Conservation (phyloP, 1,140 invertebrate genomes). For the Schlechtendalia chinensis region DNA sequence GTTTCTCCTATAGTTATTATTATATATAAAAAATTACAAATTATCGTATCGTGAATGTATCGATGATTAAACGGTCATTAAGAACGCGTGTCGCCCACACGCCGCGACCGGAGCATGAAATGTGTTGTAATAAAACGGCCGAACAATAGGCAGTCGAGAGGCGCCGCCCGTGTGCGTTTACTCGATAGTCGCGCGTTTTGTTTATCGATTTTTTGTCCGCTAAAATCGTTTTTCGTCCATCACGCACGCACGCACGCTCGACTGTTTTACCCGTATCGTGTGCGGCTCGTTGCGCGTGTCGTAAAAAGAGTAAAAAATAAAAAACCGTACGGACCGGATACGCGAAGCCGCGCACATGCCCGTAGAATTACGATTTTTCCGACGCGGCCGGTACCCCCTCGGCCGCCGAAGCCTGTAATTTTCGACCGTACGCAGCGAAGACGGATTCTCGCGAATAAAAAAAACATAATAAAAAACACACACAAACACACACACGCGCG, state of each 20-base stretch:
- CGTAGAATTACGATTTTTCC: not conserved
- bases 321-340: not conserved
- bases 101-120: not conserved
- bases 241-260: no score
- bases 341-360: slow-evolving; percentile 21
- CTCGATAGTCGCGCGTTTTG: no score
- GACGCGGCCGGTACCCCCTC: not conserved
- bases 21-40: not conserved
- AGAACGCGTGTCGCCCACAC: slow-evolving; percentile 32
- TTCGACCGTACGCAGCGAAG: not conserved
- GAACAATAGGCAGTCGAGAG: no score
- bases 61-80: slow-evolving; percentile 43
- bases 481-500: slow-evolving; percentile 3
- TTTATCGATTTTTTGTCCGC: no score
- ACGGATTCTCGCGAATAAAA: slow-evolving; percentile 4
- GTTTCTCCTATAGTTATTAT: not conserved
- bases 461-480: slow-evolving; percentile 1
- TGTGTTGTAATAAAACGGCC: not conserved
- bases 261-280: no score
- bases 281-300: no score
- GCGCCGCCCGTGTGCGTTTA: no score
- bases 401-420: slow-evolving; percentile 29
- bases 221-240: not conserved
- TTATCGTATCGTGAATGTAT: slow-evolving; percentile 11
- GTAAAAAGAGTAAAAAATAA: no score